A percentile compares a stretch with the other conserved stretches of the same genome.
These are phyloP conservation scores for Ernsta delagoae DNA, from an alignment of 2,888 invertebrate genomes.

Conservation along the genomic window DNA sequence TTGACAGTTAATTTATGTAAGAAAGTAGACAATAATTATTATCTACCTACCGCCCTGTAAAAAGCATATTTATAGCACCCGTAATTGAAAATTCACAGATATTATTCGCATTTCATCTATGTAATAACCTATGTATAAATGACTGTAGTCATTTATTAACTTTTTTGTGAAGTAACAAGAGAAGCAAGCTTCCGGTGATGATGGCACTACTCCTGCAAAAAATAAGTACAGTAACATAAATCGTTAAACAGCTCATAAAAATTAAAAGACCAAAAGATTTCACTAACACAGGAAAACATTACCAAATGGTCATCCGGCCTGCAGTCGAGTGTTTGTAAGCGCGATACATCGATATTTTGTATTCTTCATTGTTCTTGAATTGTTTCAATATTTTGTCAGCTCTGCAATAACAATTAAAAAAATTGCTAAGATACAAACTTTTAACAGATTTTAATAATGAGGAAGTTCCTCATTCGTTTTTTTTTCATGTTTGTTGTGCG, in stretches of 20 bases:
- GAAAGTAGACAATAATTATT: too few species aligned
- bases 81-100: neutral
- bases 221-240: neutral
- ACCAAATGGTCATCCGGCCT: slow-evolving; percentile 65
- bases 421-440: too few species aligned
- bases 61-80: neutral
- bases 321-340: slow-evolving; percentile 57
- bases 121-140: too few species aligned
- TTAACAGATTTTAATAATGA: too few species aligned
- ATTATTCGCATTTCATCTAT: too few species aligned
- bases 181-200: slow-evolving; percentile 66
- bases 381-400: slow-evolving; percentile 65
- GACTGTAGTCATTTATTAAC: slow-evolving; percentile 47
- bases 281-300: slow-evolving; percentile 18
- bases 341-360: slow-evolving; percentile 63
- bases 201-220: slow-evolving; percentile 72
- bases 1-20: too few species aligned
- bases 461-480: too few species aligned
- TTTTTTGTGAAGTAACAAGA: slow-evolving; percentile 63
- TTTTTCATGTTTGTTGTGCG: too few species aligned
- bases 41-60: neutral
- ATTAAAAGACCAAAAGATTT: neutral
- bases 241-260: neutral
- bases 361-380: slow-evolving; percentile 61
- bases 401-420: slow-evolving; percentile 52